Base-by-base conservation (phyloP, 2,797 vertebrate genomes). In the Graptemys geographica region DNA sequence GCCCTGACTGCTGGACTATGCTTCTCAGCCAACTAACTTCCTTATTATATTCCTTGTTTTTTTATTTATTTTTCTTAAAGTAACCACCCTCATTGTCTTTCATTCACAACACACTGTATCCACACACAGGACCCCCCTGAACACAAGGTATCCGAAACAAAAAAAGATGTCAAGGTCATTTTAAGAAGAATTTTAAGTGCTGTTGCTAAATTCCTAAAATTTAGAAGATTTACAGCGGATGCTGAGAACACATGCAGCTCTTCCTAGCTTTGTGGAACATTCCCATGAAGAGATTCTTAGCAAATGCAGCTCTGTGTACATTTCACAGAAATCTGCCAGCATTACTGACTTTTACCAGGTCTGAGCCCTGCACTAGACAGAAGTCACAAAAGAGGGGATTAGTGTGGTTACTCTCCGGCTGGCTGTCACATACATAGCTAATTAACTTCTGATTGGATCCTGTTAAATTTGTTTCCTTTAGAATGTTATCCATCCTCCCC, bases 251-350 rank as follows among this genome's bases (percentile, higher is more conserved):
- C 81, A 95, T 81, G 93, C 92, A 93, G 94, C 69, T 95, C 97
- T 97, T 86, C 90, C 15, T 57, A 96, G 93, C 92, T 95, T 89
- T 95, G 88, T 94, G 92, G 93, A 95, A 95, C 91, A 87, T 97
- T 97, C 96, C 92, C 96, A 97, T 96, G 96, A 98, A 97, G 90
- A 96, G 87, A 95, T 96, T 93, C 96, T 97, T 84, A 94, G 96
- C 96, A 97, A 97, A 98, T 95, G 96, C 97, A 98, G 97, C 94
- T 98, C 97, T 98, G 97, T 98, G 97, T 97, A 97, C 97, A 96
- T 98, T 97, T 98, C 97, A 98, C 97, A 97, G 96, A 98, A 98
- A 94, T 93, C 92, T 96, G 95, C 95, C 94, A 95, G 93, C 28
- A 0, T 94, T 95, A 90, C 96, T 97, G 95, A 95, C 93, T 96